phyloP scores from a whole-genome alignment of 2,888 invertebrate species.

The Pristionchus mayeri region DNA sequence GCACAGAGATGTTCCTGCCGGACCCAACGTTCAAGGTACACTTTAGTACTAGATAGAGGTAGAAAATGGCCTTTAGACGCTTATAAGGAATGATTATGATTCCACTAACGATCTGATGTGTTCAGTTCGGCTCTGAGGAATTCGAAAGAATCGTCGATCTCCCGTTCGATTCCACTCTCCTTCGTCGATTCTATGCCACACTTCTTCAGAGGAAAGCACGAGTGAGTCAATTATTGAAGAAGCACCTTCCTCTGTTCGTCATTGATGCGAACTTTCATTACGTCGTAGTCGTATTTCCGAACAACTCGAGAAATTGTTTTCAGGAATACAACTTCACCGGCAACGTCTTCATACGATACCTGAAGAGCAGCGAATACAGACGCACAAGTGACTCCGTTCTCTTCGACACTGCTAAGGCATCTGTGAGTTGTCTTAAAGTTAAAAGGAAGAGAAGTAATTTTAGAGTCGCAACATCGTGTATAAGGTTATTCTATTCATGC shows the following conservation, averaged over 20 bases:
- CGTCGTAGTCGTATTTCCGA: too few relatives aligned
- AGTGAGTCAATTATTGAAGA: neutral
- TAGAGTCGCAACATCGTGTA: neutral
- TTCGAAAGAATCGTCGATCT: neutral
- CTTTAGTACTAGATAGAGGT: too few relatives aligned
- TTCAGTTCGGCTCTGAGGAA: neutral
- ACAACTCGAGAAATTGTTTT: neutral
- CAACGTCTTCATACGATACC: neutral
- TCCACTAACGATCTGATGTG: neutral
- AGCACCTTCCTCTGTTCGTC: too few relatives aligned
- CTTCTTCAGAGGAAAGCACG: neutral
- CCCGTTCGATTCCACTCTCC: neutral
- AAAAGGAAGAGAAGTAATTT: neutral
- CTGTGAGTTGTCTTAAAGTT: too few relatives aligned
- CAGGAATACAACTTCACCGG: neutral
- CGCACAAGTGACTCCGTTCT: neutral
- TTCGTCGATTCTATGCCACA: neutral
- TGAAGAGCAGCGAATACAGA: neutral
- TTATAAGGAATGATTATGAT: too few relatives aligned
- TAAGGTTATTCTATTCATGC: neutral
- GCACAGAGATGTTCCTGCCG: neutral
- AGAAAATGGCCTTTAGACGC: too few relatives aligned
- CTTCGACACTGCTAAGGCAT: neutral
- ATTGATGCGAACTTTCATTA: too few relatives aligned
- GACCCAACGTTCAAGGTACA: neutral